phyloP scores from a whole-genome alignment of 2,113 vertebrate genomes.

The Bufo bufo region DNA sequence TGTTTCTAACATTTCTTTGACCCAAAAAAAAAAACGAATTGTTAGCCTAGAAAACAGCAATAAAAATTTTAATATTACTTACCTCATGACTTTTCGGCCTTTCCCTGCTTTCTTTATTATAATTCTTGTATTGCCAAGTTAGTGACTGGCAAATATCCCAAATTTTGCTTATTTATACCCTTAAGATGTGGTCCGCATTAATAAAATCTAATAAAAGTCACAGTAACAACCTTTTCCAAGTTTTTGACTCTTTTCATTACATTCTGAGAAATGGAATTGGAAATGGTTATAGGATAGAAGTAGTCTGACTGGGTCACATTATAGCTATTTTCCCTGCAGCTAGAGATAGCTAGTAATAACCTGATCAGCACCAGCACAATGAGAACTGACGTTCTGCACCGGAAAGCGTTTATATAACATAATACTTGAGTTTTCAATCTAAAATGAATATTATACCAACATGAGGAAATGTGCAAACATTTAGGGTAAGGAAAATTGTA shows the following conservation, averaged over 20 bases:
- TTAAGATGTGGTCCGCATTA: background rate
- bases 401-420: background rate
- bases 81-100: too few species aligned
- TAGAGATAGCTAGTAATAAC: background rate
- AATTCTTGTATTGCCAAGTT: background rate
- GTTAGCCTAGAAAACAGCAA: too few species aligned
- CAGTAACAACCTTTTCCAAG: background rate
- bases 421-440: background rate
- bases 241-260: background rate
- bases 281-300: background rate
- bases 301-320: background rate
- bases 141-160: background rate
- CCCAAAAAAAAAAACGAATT: too few species aligned
- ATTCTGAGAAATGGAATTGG: background rate
- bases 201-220: background rate
- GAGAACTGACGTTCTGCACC: background rate
- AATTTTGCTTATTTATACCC: background rate
- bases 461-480: background rate
- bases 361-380: background rate
- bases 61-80: too few species aligned
- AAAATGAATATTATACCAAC: background rate
- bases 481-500: background rate
- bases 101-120: background rate
- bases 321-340: background rate
- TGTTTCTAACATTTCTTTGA: too few species aligned